Base-by-base conservation (phyloP, 2,888 invertebrate species). In the Gordius sp. region DNA sequence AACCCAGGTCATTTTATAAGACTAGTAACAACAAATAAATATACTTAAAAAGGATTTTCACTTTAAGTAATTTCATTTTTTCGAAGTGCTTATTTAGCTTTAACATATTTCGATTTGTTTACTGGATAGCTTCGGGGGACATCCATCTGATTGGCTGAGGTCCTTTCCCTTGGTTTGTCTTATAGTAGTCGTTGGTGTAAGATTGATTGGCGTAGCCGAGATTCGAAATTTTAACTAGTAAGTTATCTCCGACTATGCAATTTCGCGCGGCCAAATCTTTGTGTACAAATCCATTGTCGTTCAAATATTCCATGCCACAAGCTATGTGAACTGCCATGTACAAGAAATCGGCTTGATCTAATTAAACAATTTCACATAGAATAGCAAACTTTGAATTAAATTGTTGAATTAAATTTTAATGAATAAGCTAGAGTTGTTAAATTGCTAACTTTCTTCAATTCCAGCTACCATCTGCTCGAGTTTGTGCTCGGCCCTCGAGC, bases 71-170 rank as follows among this genome's bases (percentile, higher is more conserved):
- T n/a, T n/a, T 33, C 39, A 33, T 33, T n/a, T 33, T 13, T 33
- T 13, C n/a, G 39, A n/a, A 33, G n/a, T 13, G n/a, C 8, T 33
- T n/a, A 33, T 33, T 33, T n/a, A n/a, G n/a, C n/a, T n/a, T n/a
- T n/a, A n/a, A n/a, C n/a, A n/a, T n/a, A n/a, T n/a, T n/a, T n/a
- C n/a, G n/a, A n/a, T n/a, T n/a, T 18, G 23, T 47, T n/a, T 47
- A 47, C 47, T 47, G n/a, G 23, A 47, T 47, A 20, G 20, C 47
- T 47, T 47, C 47, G 47, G 47, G 47, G 20, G 47, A 23, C 47
- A 47, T 47, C 47, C 47, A 47, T 20, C 47, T 47, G 8, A 47
- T 8, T 4, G 47, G 47, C 16, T 13, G 47, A 20, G 8, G 20
- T 20, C 4, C 4, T 4, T 47, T 47, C 23, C 47, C 47, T 4